These are phyloP conservation scores for Andrena trimmerana DNA, from an alignment of 2,888 invertebrate genomes.

Conservation along the genomic window DNA sequence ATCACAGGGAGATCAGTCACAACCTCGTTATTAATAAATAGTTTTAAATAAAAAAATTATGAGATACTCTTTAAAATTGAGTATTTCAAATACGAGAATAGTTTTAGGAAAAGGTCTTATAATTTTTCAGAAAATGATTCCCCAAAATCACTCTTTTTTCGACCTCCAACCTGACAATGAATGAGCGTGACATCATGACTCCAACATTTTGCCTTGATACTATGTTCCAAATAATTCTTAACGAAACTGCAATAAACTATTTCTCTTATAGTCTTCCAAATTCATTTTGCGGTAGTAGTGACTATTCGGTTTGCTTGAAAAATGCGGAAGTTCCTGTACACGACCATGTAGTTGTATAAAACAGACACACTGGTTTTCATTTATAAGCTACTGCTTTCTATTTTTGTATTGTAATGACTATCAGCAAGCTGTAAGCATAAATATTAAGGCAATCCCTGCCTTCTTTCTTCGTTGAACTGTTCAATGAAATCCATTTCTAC, in stretches of 20 bases:
- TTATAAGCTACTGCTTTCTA: background rate
- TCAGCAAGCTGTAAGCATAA: slow-evolving; percentile 8
- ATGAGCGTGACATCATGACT: no score
- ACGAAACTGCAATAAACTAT: background rate
- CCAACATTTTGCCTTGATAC: no score
- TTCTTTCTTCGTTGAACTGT: background rate
- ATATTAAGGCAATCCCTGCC: slow-evolving; percentile 8
- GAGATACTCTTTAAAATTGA: no score
- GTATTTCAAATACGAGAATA: no score
- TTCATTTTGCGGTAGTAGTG: background rate
- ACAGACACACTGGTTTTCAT: background rate
- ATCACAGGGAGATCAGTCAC: no score
- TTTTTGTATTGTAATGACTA: slow-evolving; percentile 11
- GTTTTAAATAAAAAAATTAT: no score
- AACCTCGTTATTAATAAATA: no score
- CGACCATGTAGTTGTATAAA: background rate
- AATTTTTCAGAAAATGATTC: no score
- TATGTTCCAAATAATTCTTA: background rate
- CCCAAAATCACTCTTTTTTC: no score
- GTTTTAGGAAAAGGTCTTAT: no score
- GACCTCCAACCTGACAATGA: no score
- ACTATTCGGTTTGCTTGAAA: background rate
- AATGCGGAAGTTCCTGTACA: background rate
- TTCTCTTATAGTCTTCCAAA: background rate
- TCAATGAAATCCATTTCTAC: background rate